Evolutionary conservation across 2,113 vertebrate genomes (phyloP).

Genomic region (Neolamprologus caudopunctatus): DNA sequence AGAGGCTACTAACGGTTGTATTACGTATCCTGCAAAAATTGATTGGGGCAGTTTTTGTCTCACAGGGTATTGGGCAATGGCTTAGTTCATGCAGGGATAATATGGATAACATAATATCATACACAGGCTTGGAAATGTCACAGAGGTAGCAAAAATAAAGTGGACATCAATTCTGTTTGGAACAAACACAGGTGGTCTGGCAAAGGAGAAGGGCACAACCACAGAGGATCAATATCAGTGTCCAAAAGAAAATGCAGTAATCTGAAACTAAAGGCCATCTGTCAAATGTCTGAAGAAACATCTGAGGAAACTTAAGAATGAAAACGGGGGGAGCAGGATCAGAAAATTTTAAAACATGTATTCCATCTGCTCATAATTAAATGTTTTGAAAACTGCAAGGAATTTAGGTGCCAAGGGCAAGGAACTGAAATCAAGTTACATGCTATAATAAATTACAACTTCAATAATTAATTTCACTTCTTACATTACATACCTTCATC

Average conservation of each 20-base stretch:
- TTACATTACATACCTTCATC: not conserved
- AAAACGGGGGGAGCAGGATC: not conserved
- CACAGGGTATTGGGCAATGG: not conserved
- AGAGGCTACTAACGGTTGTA: not conserved
- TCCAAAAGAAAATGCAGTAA: not conserved
- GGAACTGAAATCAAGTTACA: not conserved
- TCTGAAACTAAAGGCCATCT: not conserved
- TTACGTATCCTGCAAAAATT: not conserved
- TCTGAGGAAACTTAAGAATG: not conserved
- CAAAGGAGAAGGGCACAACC: not conserved
- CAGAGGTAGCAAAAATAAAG: not conserved
- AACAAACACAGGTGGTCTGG: not conserved
- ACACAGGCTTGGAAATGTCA: not conserved
- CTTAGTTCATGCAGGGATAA: not conserved
- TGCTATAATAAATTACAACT: not conserved
- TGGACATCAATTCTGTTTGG: not conserved
- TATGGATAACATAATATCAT: not conserved
- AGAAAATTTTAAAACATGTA: not conserved
- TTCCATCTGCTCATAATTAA: not conserved
- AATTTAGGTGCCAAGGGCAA: not conserved
- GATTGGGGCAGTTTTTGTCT: not conserved
- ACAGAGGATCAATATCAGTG: not conserved
- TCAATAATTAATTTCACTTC: not conserved
- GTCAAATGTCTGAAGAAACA: not conserved
- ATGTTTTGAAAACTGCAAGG: not conserved